Evolutionary conservation across 2,888 invertebrate species (phyloP).

Genomic region (Drosophila histrio): DNA sequence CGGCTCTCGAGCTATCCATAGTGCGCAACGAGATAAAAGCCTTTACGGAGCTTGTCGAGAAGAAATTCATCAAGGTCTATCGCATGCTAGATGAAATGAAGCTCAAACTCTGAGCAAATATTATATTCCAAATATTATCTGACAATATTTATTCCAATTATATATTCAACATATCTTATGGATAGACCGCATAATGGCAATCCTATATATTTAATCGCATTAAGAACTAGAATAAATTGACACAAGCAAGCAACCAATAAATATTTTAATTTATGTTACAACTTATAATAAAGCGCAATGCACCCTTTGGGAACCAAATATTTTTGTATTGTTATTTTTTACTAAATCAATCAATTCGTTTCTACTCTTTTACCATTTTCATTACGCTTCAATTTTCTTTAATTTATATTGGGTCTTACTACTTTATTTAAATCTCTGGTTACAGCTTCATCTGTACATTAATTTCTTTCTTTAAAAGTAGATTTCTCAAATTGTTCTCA

Average conservation of each 20-base stretch:
- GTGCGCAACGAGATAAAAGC: conserved; percentile 82
- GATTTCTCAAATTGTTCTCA: too few species aligned
- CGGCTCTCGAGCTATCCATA: conserved; percentile 80
- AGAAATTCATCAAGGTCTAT: conserved; percentile 81
- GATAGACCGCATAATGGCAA: conserved; percentile 25
- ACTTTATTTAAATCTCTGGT: too few species aligned
- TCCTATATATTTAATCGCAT: conserved; percentile 46
- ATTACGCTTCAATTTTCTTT: too few species aligned
- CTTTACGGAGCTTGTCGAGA: conserved; percentile 80
- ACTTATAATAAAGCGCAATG: conserved; percentile 53
- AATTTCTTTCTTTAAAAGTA: too few species aligned
- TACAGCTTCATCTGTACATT: too few species aligned
- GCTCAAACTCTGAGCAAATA: conserved; percentile 61
- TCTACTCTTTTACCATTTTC: too few species aligned
- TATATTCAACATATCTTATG: conserved; percentile 20
- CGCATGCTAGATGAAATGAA: conserved; percentile 82
- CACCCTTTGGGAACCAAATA: conserved; percentile 36
- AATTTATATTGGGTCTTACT: too few species aligned
- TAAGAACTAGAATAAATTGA: conserved; percentile 45
- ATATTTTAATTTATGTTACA: conserved; percentile 44
- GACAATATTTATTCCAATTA: conserved; percentile 6
- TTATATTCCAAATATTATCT: conserved; percentile 25
- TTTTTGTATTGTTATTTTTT: background rate
- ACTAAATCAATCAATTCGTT: too few species aligned
- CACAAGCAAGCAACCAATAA: conserved; percentile 63